Percentiles rank a stretch among this genome's conserved stretches.
These are phyloP conservation scores for Hirudinaria manillensis DNA, from an alignment of 2,888 invertebrate species.

Conservation along the genomic window DNA sequence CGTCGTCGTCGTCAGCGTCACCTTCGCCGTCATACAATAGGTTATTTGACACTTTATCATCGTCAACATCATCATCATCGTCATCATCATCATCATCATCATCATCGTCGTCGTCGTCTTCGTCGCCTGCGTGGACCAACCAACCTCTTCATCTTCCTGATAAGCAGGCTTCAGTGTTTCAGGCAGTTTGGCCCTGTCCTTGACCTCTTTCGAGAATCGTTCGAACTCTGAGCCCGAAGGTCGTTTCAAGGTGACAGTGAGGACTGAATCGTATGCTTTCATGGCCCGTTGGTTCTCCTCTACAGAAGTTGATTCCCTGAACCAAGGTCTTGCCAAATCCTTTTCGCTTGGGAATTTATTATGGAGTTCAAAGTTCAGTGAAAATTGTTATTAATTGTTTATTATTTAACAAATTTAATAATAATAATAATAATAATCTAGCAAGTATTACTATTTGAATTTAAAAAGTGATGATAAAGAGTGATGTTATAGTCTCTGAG, in stretches of 20 bases:
- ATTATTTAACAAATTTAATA: neutral
- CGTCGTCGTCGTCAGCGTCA: slow-evolving; percentile 29
- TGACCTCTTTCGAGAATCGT: slow-evolving; percentile 48
- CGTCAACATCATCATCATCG: slow-evolving; percentile 23
- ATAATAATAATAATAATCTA: neutral
- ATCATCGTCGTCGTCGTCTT: slow-evolving; percentile 8
- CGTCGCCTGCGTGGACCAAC: slow-evolving; percentile 5
- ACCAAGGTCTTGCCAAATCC: slow-evolving; percentile 70
- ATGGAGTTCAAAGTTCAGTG: neutral
- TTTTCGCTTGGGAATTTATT: slow-evolving; percentile 48
- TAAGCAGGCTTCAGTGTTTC: slow-evolving; percentile 49
- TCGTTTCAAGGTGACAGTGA: slow-evolving; percentile 51
- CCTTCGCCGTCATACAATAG: slow-evolving; percentile 25
- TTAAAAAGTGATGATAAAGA: no score
- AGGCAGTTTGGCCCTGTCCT: slow-evolving; percentile 44
- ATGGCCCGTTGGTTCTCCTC: slow-evolving; percentile 68
- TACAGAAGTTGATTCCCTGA: slow-evolving; percentile 68
- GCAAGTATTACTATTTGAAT: no score
- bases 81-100: slow-evolving; percentile 22
- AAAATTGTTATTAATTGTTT: neutral
- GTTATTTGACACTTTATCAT: slow-evolving; percentile 23
- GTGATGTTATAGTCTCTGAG: no score
- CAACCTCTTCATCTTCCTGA: slow-evolving; percentile 48
- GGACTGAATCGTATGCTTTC: slow-evolving; percentile 50
- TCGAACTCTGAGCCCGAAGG: slow-evolving; percentile 49